A percentile compares a stretch with the other conserved stretches of the same genome.
phyloP scores from a whole-genome alignment of 2,797 vertebrate genomes.

The Hirundo rustica region DNA sequence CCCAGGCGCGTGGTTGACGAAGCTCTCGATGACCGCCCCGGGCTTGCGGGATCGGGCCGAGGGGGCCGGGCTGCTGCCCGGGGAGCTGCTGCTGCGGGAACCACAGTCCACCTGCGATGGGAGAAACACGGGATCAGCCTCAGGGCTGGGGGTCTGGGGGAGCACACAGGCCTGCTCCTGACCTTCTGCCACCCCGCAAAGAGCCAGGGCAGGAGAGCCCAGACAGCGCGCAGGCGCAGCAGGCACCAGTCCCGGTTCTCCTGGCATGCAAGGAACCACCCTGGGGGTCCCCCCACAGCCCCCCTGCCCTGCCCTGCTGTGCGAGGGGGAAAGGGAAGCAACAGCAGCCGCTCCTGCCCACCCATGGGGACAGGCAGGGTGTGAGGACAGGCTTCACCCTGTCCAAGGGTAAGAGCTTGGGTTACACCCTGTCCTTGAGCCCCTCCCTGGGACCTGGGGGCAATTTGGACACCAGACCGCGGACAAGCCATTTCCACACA shows the following conservation, averaged over 20 bases:
- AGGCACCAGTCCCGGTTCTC: not conserved
- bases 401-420: not conserved
- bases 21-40: slow-evolving; percentile 97
- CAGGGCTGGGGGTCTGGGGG: accelerated
- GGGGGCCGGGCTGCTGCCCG: slow-evolving; percentile 70
- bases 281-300: accelerated
- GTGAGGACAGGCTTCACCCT: not conserved
- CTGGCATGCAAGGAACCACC: not conserved
- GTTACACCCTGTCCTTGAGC: not conserved
- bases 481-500: accelerated
- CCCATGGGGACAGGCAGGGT: not conserved
- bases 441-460: not conserved
- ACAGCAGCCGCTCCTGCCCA: not conserved
- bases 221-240: too few relatives aligned
- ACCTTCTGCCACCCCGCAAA: accelerated
- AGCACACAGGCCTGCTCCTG: not conserved
- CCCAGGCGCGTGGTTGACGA: slow-evolving; percentile 97
- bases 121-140: accelerated
- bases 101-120: slow-evolving; percentile 84
- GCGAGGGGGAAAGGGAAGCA: not conserved
- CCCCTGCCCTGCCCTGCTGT: not conserved
- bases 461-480: not conserved
- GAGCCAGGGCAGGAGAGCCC: not conserved
- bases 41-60: slow-evolving; percentile 89
- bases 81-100: slow-evolving; percentile 47